A percentile compares a stretch with the other conserved stretches of the same genome.
Conservation (phyloP, 2,113 vertebrate genomes). For the Neolamprologus fasciatus region DNA sequence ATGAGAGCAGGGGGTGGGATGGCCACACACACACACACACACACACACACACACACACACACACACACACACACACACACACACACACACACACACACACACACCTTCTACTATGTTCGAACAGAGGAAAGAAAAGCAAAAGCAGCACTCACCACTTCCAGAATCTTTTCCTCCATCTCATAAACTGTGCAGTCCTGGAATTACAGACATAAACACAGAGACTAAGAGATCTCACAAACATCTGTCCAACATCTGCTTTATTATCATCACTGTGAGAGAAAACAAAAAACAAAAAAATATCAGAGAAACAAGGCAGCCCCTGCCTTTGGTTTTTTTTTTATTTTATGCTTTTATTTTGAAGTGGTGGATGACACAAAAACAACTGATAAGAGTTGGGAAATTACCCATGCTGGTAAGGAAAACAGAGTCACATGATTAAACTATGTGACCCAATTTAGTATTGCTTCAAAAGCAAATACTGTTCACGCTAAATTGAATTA, state of each 20-base stretch:
- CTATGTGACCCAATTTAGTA: neutral
- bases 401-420: neutral
- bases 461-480: neutral
- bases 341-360: neutral
- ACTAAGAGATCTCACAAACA: neutral
- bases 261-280: neutral
- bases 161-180: constrained; percentile 94
- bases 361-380: neutral
- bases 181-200: constrained; percentile 86
- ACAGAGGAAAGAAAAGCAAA: constrained; percentile 27
- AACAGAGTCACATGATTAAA: neutral
- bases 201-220: constrained; percentile 17
- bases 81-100: neutral
- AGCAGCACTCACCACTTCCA: constrained; percentile 83
- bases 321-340: rapidly evolving
- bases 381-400: neutral
- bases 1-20: too few relatives aligned
- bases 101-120: neutral
- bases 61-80: neutral
- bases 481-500: neutral
- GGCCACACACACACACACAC: neutral
- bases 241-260: neutral
- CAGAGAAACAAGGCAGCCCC: neutral
- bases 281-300: too few relatives aligned
- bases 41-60: rapidly evolving